Percentiles rank a stretch among this genome's conserved stretches.
Evolutionary conservation across 2,113 vertebrate species (phyloP).

Genomic region (Zosterops pallidus): DNA sequence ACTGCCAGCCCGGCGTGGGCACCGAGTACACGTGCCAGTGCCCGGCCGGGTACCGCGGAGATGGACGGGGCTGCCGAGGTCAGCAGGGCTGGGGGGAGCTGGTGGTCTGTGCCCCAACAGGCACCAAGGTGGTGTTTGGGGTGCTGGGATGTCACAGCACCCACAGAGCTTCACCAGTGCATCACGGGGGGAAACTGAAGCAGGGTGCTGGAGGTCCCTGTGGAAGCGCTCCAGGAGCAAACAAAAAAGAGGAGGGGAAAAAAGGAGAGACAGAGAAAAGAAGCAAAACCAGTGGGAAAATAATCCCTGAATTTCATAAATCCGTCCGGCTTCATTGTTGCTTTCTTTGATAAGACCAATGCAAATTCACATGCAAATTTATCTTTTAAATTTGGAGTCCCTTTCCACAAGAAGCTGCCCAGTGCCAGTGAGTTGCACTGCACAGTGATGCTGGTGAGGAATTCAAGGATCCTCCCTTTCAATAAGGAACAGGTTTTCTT

Average conservation of each 20-base stretch:
- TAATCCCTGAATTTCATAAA: background rate
- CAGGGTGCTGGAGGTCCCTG: background rate
- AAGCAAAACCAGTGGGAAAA: background rate
- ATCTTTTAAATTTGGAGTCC: background rate
- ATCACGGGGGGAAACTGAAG: background rate
- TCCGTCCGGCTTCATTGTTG: background rate
- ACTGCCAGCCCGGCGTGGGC: constrained; percentile 77
- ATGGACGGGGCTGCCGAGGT: constrained; percentile 87
- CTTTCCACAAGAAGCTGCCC: background rate
- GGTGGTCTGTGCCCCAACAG: rapidly evolving
- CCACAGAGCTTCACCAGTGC: background rate
- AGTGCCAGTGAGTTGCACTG: background rate
- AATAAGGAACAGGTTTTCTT: background rate
- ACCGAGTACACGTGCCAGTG: constrained; percentile 84
- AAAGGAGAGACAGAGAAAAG: background rate
- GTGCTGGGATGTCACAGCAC: background rate
- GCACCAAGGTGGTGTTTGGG: rapidly evolving
- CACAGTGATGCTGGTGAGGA: background rate
- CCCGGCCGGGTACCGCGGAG: constrained; percentile 79
- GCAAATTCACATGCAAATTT: background rate
- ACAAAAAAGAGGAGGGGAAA: background rate
- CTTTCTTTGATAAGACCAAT: background rate
- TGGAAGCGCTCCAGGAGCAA: rapidly evolving
- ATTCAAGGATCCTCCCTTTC: background rate
- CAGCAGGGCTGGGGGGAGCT: background rate